Evolutionary conservation across 2,888 invertebrate species (phyloP).

Genomic region (Cenopis cana): DNA sequence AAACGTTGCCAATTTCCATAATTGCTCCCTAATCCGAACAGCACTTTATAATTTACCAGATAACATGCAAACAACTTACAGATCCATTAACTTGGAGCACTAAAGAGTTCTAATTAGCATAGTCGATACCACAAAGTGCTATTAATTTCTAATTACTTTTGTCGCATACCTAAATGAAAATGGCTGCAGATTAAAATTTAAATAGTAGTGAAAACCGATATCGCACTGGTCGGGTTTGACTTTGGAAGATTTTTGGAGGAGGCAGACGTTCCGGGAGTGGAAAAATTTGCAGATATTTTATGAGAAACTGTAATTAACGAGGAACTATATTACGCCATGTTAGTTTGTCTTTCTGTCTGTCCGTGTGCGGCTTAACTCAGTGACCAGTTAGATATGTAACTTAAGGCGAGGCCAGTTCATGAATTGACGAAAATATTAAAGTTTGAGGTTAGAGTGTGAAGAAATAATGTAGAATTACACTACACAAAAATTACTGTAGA

Average conservation of each 20-base stretch:
- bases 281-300: too few relatives aligned
- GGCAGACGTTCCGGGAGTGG: background rate
- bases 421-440: too few relatives aligned
- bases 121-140: slow-evolving; percentile 35
- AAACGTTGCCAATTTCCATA: slow-evolving; percentile 37
- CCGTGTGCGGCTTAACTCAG: too few relatives aligned
- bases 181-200: slow-evolving; percentile 38
- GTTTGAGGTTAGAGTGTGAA: too few relatives aligned
- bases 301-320: too few relatives aligned
- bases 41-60: slow-evolving; percentile 36
- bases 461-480: too few relatives aligned
- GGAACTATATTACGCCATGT: too few relatives aligned
- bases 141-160: slow-evolving; percentile 43
- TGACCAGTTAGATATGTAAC: too few relatives aligned
- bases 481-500: too few relatives aligned
- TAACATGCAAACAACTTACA: slow-evolving; percentile 43
- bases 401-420: too few relatives aligned
- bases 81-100: slow-evolving; percentile 38
- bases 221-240: background rate
- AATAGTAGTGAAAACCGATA: slow-evolving; percentile 25
- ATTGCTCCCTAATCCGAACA: slow-evolving; percentile 30
- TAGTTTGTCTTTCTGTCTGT: too few relatives aligned
- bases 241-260: slow-evolving; percentile 1
- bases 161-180: slow-evolving; percentile 26
- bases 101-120: slow-evolving; percentile 38